Base-by-base conservation (phyloP, 2,797 vertebrate genomes). In the Onychomys leucogaster region DNA sequence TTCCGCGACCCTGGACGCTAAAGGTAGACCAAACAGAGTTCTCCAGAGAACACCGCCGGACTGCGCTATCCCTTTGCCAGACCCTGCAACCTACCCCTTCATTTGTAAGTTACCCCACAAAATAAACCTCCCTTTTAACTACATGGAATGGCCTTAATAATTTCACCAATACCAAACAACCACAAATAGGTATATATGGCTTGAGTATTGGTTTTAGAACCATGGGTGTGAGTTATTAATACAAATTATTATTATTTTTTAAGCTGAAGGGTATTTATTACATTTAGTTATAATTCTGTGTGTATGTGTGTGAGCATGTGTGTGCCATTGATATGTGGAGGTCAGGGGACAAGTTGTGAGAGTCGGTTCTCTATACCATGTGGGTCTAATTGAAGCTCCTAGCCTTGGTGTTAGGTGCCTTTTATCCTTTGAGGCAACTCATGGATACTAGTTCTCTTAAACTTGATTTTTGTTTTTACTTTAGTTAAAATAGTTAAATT, bases 141-240 rank as follows among this genome's bases (percentile, higher is more conserved):
- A n/a, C n/a, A n/a, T n/a, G n/a, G n/a, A n/a, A n/a, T n/a, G n/a
- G n/a, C n/a, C n/a, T n/a, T n/a, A n/a, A n/a, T n/a, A n/a, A n/a
- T n/a, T n/a, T n/a, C n/a, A n/a, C n/a, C n/a, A n/a, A n/a, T n/a
- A n/a, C n/a, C n/a, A n/a, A n/a, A n/a, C n/a, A n/a, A n/a, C n/a
- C 65, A 67, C 32, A 77, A 76, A 90, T 32, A 94, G 57, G 55
- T 96, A 11, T 84, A 86, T 94, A 94, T 29, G 69, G 41, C 84
- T 96, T 96, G 75, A 91, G 21, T 13, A 19, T 95, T 90, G 41
- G 93, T 97, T 95, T 92, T 75, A 93, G 76, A 93, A 65, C 25
- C 81, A 90, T 63, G 78, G 71, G 32, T 94, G 49, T 93, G 81
- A 84, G 16, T 94, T 97, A 52, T 89, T 69, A 91, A 75, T 73